Evolutionary conservation across 2,113 vertebrate species (phyloP).

Genomic region (Morone saxatilis): DNA sequence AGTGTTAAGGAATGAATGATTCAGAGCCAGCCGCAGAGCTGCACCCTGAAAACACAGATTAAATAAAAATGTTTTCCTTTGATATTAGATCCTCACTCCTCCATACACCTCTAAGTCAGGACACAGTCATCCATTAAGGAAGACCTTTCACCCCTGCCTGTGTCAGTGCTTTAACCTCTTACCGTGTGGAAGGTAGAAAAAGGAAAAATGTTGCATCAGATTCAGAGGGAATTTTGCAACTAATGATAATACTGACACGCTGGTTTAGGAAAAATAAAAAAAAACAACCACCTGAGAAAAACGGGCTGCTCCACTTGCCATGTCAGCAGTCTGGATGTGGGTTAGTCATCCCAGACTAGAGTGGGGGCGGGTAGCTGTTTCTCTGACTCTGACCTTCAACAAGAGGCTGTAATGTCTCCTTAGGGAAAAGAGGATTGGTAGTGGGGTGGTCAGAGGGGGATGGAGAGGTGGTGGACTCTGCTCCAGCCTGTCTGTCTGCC

Average conservation of each 20-base stretch:
- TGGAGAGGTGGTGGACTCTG: conserved; percentile 37
- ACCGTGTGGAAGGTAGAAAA: conserved; percentile 5
- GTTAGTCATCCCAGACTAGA: conserved; percentile 58
- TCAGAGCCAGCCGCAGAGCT: conserved; percentile 27
- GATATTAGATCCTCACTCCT: conserved; percentile 13
- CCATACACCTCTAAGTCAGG: conserved; percentile 2
- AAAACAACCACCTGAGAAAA: conserved; percentile 11
- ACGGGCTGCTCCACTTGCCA: neutral
- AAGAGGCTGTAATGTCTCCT: conserved; percentile 74
- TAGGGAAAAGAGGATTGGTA: conserved; percentile 44
- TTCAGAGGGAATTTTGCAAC: neutral
- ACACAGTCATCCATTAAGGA: conserved; percentile 55
- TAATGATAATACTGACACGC: neutral
- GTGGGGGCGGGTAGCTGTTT: conserved; percentile 63
- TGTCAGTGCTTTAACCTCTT: conserved; percentile 65
- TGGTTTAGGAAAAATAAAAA: neutral
- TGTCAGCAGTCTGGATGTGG: conserved; percentile 67
- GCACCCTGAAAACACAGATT: conserved; percentile 35
- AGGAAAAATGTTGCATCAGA: neutral
- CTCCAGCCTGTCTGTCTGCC: conserved; percentile 21
- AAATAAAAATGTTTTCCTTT: conserved; percentile 9
- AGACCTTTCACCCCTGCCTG: conserved; percentile 69
- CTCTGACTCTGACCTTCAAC: conserved; percentile 73
- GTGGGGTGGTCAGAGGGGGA: conserved; percentile 29
- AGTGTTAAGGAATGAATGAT: conserved; percentile 43